phyloP scores from a whole-genome alignment of 2,113 vertebrate species.

The Merops nubicus region DNA sequence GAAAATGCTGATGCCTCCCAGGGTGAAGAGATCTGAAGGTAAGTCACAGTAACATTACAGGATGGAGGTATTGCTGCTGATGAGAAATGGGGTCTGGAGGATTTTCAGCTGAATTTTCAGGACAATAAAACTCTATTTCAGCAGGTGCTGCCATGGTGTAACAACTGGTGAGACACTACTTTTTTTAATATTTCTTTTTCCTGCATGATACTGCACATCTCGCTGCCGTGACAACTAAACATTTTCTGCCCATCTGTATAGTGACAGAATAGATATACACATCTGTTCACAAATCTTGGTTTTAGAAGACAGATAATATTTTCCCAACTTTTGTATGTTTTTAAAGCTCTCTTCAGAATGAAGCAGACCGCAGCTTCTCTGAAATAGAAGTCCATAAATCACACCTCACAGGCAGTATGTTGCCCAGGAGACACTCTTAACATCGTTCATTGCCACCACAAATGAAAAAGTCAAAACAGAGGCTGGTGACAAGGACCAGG shows the following conservation, averaged over 20 bases:
- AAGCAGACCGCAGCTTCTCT: neutral
- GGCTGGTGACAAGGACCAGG: slow-evolving; percentile 7
- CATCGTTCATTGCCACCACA: neutral
- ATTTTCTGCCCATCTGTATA: slow-evolving; percentile 47
- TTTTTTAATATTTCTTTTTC: slow-evolving; percentile 14
- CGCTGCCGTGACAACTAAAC: slow-evolving; percentile 59
- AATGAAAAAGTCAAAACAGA: neutral
- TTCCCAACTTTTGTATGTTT: slow-evolving; percentile 31
- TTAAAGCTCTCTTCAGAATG: neutral
- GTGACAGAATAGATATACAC: slow-evolving; percentile 48
- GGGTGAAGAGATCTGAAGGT: neutral
- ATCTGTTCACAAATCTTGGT: slow-evolving; percentile 48
- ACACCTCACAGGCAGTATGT: neutral
- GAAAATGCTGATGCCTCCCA: neutral
- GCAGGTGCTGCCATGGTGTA: slow-evolving; percentile 48
- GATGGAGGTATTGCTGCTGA: neutral
- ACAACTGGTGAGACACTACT: slow-evolving; percentile 53
- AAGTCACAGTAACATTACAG: neutral
- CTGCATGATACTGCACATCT: slow-evolving; percentile 57
- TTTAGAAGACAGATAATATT: slow-evolving; percentile 53
- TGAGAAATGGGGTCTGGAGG: slow-evolving; percentile 24
- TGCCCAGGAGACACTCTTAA: slow-evolving; percentile 10
- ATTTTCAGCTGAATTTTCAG: slow-evolving; percentile 48
- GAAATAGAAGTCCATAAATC: slow-evolving; percentile 11
- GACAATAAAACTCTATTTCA: slow-evolving; percentile 45